A percentile compares a stretch with the other conserved stretches of the same genome.
Evolutionary conservation across 2,797 vertebrate genomes (phyloP).

Genomic region (Mormyrus proboscirostris): DNA sequence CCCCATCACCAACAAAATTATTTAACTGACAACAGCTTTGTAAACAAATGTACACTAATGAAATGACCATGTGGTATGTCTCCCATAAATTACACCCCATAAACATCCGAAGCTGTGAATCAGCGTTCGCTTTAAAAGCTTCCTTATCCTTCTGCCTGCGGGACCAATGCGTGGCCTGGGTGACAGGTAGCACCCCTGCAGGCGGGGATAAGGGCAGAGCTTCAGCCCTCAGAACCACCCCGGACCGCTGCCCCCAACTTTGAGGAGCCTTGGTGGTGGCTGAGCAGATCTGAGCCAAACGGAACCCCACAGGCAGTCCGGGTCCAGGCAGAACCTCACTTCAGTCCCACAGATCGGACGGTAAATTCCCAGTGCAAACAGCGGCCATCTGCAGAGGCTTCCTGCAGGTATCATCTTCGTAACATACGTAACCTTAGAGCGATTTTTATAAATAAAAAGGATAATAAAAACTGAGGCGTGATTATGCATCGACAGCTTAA

Average conservation of each 20-base stretch:
- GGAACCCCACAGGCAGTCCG: neutral
- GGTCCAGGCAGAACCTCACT: neutral
- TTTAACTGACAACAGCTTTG: neutral
- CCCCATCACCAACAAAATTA: neutral
- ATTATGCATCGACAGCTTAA: constrained; percentile 52
- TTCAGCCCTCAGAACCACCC: neutral
- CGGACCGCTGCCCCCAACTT: neutral
- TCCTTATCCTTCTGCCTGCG: neutral
- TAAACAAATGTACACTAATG: constrained; percentile 5
- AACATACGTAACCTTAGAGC: constrained; percentile 43
- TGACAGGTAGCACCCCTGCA: neutral
- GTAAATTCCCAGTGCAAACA: constrained; percentile 19
- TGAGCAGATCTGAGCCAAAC: neutral
- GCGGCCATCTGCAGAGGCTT: constrained; percentile 25
- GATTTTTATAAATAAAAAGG: constrained; percentile 37
- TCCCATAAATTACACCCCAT: neutral
- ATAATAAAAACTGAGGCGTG: constrained; percentile 50
- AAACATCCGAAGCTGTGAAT: neutral
- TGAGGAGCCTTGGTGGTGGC: neutral
- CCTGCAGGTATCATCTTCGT: constrained; percentile 17
- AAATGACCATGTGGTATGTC: neutral
- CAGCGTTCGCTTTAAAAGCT: neutral
- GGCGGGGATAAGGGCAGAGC: neutral
- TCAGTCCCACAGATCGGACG: neutral
- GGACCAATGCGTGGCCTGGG: neutral